Base-by-base conservation (phyloP, 2,797 vertebrate genomes). In the Rachycentron canadum region DNA sequence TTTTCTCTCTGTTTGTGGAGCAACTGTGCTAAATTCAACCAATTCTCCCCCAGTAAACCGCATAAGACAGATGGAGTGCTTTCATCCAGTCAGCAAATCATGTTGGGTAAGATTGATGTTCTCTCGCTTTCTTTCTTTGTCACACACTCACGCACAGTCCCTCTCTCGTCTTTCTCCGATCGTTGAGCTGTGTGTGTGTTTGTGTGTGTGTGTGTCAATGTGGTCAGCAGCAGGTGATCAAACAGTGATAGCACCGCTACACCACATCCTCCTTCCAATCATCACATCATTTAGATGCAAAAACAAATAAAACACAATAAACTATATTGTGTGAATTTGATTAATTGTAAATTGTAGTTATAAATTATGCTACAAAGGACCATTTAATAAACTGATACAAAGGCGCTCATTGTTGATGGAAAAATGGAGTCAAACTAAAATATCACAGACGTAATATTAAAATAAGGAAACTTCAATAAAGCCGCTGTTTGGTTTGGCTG, bases 1-100 rank as follows among this genome's bases (percentile, higher is more conserved):
- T 87, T 75, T 69, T 70, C 73, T 83, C 72, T 74, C 73, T 69
- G 68, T 89, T 84, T 89, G 75, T 87, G 86, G 73, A 86, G 72
- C 80, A 56, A 82, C 81, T 83, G 78, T 32, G 69, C 85, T 85
- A 88, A 90, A 92, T 88, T 86, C 79, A 75, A 89, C 80, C 86
- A 81, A 89, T 92, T 89, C 88, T 86, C 79, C 76, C 63, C 83
- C 91, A 90, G 93, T 91, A 91, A 93, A 92, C 79, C 86, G 83
- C 84, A 81, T 78, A 90, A 90, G 90, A 92, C 90, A 89, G 91
- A 94, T 93, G 91, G 89, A 91, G 87, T 71, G 83, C 92, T 93
- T 94, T 92, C 91, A 90, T 83, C 79, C 87, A 91, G 88, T 93
- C 91, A 90, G 86, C 89, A 92, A 93, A 94, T 93, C 92, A 92